Evolutionary conservation across 2,888 invertebrate genomes (phyloP), one percentile per base, ranked within the genome.

Genomic region (Xestia ashworthii): DNA sequence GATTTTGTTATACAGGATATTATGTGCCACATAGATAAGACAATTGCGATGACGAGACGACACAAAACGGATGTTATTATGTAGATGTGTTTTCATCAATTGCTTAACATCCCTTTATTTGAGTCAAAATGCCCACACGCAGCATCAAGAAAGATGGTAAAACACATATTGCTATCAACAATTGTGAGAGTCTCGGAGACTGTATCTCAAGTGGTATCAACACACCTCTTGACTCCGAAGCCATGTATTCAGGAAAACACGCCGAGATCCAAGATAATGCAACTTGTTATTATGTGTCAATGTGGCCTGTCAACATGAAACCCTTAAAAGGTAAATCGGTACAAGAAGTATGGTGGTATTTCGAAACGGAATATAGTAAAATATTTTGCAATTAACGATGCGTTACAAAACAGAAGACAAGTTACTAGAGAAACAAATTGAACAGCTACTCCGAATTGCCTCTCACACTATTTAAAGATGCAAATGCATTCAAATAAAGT

Each of bases 231-330:
- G 81, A 85, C 76, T 78, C 70, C 48, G 41, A 65, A 82, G 88
- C 82, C 88, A 86, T 85, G 83, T 86, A 86, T 87, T 78, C 67
- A 79, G 58, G 58, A 60, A 84, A 84, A 81, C 73, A 72, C 32
- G 53, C 12, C n/a, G 22, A 76, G 83, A 74, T 76, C 48, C 22
- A 32, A 79, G 84, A 83, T 86, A 76, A 79, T 55, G n/a, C 38
- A 19, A 76, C 71, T 76, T 71, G 79, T 78, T 79, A 78, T 87
- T 80, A 82, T n/a, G 73, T 83, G 77, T 76, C 66, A 82, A 85
- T 78, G 69, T 82, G 75, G 60, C 76, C 69, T 79, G 87, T 78
- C 82, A 78, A 82, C 74, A 72, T 66, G 64, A 19, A 68, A 22
- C 25, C 70, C 77, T 66, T 82, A 64, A 22, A 77, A 82, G 86